Conservation (phyloP, 1,140 invertebrate genomes). For the Drosophila miranda region DNA sequence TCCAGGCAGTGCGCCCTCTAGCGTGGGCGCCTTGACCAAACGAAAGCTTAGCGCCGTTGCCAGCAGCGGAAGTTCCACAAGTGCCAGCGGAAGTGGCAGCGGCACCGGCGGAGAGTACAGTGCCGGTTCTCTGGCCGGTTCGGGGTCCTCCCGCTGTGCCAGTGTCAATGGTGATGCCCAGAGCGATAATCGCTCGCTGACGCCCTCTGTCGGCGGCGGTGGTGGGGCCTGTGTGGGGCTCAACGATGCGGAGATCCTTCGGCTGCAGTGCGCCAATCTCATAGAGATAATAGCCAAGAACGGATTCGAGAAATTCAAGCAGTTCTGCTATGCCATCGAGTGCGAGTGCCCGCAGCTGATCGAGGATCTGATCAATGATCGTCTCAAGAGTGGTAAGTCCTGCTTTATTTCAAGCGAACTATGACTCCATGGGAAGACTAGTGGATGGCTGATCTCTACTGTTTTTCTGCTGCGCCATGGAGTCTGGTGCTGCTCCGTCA, state of each 20-base stretch:
- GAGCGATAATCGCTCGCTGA: conserved; percentile 75
- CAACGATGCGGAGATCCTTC: conserved; percentile 74
- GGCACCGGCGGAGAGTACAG: conserved; percentile 64
- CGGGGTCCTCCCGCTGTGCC: conserved; percentile 64
- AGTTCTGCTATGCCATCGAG: conserved; percentile 84
- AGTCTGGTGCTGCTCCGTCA: no score
- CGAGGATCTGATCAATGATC: conserved; percentile 83
- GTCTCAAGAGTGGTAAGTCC: conserved; percentile 78
- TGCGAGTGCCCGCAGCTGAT: conserved; percentile 84
- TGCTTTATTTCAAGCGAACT: not conserved
- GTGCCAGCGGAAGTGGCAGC: conserved; percentile 53
- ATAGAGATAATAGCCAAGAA: conserved; percentile 84
- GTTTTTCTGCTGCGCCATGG: no score
- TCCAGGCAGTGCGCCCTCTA: conserved; percentile 69
- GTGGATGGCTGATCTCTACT: no score
- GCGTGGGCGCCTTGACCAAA: conserved; percentile 57
- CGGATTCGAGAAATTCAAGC: conserved; percentile 84
- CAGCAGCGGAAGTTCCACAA: conserved; percentile 58
- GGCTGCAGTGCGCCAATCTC: conserved; percentile 80
- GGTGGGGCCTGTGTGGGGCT: conserved; percentile 18
- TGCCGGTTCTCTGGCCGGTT: conserved; percentile 49
- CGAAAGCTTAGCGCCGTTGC: conserved; percentile 72
- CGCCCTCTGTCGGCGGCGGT: conserved; percentile 63
- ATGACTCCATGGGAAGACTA: no score
- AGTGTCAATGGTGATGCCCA: conserved; percentile 73